Evolutionary conservation across 1,140 invertebrate genomes (phyloP).

Genomic region (Philaenus spumarius): DNA sequence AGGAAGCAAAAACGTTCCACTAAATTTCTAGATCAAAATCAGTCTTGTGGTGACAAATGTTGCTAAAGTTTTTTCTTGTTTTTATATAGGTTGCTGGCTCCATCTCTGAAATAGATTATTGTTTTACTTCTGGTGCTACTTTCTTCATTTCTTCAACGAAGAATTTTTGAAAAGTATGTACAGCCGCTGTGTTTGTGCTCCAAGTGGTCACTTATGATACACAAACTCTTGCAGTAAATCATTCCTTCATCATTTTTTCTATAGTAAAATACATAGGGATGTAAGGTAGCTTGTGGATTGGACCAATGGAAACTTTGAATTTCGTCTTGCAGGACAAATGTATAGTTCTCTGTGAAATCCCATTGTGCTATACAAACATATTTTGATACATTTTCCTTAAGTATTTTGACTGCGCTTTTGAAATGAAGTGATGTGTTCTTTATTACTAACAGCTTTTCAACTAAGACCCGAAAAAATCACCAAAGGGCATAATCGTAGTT

Average conservation of each 20-base stretch:
- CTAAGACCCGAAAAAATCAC: too few relatives aligned
- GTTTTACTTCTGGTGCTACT: not conserved
- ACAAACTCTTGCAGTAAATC: conserved; percentile 10
- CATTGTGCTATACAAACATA: conserved; percentile 19
- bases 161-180: conserved; percentile 18
- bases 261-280: conserved; percentile 30
- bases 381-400: conserved; percentile 17
- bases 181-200: conserved; percentile 19
- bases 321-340: conserved; percentile 30
- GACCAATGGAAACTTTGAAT: conserved; percentile 29
- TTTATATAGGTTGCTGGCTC: conserved; percentile 15
- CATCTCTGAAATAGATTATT: conserved; percentile 13
- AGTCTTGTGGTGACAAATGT: conserved; percentile 10
- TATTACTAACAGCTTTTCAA: too few relatives aligned
- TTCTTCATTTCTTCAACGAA: conserved; percentile 15
- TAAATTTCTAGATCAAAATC: conserved; percentile 28
- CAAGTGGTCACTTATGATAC: conserved; percentile 22
- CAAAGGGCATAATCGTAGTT: too few relatives aligned
- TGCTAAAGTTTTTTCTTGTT: conserved; percentile 19
- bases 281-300: conserved; percentile 29
- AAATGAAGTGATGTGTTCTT: conserved; percentile 16
- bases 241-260: conserved; percentile 1
- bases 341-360: conserved; percentile 33
- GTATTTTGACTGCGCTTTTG: conserved; percentile 10
- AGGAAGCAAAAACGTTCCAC: conserved; percentile 34